Evolutionary conservation across 2,888 invertebrate genomes (phyloP).

Genomic region (Molorchus minor): DNA sequence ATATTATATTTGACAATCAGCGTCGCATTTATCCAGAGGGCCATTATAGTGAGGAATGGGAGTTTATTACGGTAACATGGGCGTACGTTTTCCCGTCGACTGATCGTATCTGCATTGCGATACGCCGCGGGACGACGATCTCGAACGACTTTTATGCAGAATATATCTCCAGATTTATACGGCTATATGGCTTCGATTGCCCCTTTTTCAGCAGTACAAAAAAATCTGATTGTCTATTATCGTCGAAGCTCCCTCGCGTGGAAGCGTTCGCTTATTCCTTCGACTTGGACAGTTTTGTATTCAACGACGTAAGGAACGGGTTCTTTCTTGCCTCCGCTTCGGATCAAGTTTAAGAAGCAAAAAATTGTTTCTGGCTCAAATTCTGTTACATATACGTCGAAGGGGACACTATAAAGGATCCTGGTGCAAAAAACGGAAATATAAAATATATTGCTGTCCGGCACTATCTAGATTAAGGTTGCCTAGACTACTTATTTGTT

Average conservation of each 20-base stretch:
- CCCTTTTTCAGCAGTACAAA: conserved; percentile 20
- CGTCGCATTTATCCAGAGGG: conserved; percentile 14
- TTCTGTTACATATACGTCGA: too few relatives aligned
- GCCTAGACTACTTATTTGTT: too few relatives aligned
- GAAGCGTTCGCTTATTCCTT: conserved; percentile 38
- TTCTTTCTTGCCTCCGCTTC: conserved; percentile 11
- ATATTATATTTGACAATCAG: conserved; percentile 18
- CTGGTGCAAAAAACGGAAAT: too few relatives aligned
- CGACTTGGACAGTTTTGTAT: conserved; percentile 36
- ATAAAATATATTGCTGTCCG: too few relatives aligned
- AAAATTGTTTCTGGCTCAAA: too few relatives aligned
- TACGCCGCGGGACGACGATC: conserved; percentile 1
- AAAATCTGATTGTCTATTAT: conserved; percentile 44
- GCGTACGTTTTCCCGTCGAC: conserved; percentile 3
- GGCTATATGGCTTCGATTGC: conserved; percentile 27
- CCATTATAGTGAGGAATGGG: conserved; percentile 30
- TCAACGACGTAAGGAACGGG: conserved; percentile 31
- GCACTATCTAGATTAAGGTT: too few relatives aligned
- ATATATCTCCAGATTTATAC: conserved; percentile 28
- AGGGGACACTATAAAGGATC: too few relatives aligned
- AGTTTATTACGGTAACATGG: conserved; percentile 18
- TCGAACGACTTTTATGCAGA: conserved; percentile 10
- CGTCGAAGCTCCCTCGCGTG: conserved; percentile 35
- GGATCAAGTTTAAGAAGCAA: too few relatives aligned
- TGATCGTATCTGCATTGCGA: conserved; percentile 27